These are phyloP conservation scores for Anhinga anhinga DNA, from an alignment of 2,113 vertebrate species.

Conservation along the genomic window DNA sequence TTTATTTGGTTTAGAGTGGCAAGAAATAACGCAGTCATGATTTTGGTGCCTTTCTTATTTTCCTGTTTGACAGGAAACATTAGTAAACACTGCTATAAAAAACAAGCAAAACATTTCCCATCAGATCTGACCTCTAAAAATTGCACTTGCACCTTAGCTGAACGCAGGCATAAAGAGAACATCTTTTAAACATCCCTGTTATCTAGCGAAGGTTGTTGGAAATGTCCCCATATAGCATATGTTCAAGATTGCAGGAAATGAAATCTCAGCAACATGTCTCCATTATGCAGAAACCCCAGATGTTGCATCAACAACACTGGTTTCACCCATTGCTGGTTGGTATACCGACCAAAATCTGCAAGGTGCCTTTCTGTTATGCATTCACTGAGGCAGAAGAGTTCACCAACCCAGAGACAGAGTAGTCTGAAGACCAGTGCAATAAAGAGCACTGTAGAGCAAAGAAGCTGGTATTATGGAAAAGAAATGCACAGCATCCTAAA, in stretches of 20 bases:
- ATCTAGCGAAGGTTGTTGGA: background rate
- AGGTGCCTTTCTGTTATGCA: background rate
- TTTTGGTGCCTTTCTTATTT: background rate
- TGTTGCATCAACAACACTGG: background rate
- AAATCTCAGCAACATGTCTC: background rate
- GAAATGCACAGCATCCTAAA: background rate
- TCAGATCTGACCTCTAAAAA: background rate
- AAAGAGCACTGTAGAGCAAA: background rate
- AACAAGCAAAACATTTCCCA: background rate
- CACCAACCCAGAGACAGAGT: background rate
- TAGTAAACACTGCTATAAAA: background rate
- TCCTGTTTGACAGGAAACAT: background rate
- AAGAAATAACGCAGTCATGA: background rate
- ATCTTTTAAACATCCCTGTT: background rate
- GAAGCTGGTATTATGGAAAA: background rate
- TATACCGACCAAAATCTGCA: background rate
- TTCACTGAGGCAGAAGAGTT: background rate
- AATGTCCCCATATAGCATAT: conserved; percentile 24
- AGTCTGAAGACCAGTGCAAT: background rate
- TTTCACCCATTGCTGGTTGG: background rate
- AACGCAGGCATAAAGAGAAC: background rate
- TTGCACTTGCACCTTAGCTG: background rate
- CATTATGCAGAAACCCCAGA: background rate
- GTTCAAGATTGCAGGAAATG: conserved; percentile 9
- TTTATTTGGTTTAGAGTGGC: background rate